Evolutionary conservation across 2,797 vertebrate species (phyloP).

Genomic region (Characodon lateralis): DNA sequence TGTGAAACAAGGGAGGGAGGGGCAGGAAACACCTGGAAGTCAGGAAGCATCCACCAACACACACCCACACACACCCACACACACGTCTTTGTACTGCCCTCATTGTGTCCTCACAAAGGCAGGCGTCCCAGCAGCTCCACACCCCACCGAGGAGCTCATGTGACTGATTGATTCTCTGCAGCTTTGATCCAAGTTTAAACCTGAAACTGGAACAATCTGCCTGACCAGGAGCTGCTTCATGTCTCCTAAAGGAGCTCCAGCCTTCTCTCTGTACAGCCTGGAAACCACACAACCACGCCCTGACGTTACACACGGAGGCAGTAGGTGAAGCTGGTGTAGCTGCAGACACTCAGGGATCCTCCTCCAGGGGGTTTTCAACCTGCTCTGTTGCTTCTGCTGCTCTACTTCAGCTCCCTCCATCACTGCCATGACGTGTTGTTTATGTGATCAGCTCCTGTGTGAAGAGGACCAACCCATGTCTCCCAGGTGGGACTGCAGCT

Average conservation of each 20-base stretch:
- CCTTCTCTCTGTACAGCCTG: background rate
- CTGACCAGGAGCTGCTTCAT: no score
- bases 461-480: no score
- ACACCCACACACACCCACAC: background rate
- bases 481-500: no score
- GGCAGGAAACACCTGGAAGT: constrained; percentile 49
- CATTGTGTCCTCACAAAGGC: background rate
- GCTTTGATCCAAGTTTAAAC: background rate
- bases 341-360: background rate
- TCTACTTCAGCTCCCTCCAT: no score
- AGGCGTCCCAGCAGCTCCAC: no score
- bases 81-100: background rate
- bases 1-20: constrained; percentile 3
- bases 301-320: background rate
- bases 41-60: constrained; percentile 18
- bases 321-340: background rate
- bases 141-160: background rate
- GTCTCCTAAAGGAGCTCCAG: background rate
- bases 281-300: background rate
- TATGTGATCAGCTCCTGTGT: background rate
- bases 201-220: background rate
- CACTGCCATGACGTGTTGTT: no score
- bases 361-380: no score
- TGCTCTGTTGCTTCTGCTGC: no score
- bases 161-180: background rate